Base-by-base conservation (phyloP, 2,888 invertebrate genomes). In the Macrosiphum euphorbiae region DNA sequence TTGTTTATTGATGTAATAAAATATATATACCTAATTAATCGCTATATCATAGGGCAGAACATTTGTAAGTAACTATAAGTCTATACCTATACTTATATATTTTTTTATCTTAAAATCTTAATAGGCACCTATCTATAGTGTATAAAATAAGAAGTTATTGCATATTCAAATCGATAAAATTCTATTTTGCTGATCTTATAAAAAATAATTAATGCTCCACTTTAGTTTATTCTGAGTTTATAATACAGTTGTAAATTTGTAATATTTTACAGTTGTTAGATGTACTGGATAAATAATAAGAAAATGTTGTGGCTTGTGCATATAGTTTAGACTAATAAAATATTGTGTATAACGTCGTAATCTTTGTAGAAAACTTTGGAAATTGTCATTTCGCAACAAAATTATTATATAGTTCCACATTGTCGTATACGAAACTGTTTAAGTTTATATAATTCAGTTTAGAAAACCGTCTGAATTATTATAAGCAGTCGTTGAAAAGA, bases 361-460 rank as follows among this genome's bases (percentile, higher is more conserved):
- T 84, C 41, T 84, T 50, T 35, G 26, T 90, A 41, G 41, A 16
- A 91, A 91, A 91, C 84, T 91, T 91, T 55, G 91, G 16, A 78
- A 13, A 78, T 35, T 28, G 52, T 84, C 20, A 84, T 84, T 91
- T 84, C 28, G 41, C 26, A 13, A 78, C 26, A 47, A 61, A 90
- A 90, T 90, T 90, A 90, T 90, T 90, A n/a, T 90, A n/a, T 28
- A 67, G 90, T 67, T 35, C 67, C 24, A 90, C 90, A 91, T 91
- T 91, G 84, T 91, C 52, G 55, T 55, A 85, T 85, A 52, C 91
- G 85, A 58, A 85, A 91, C 24, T 28, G 55, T n/a, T 55, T 55
- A 91, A 85, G 90, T 85, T 91, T 85, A 52, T 85, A 52, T 85
- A 85, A 85, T 85, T 16, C 41, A n/a, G 85, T 91, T 84, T 85